These are phyloP conservation scores for Sminthopsis crassicaudata DNA, from an alignment of 2,113 vertebrate species.

Conservation along the genomic window DNA sequence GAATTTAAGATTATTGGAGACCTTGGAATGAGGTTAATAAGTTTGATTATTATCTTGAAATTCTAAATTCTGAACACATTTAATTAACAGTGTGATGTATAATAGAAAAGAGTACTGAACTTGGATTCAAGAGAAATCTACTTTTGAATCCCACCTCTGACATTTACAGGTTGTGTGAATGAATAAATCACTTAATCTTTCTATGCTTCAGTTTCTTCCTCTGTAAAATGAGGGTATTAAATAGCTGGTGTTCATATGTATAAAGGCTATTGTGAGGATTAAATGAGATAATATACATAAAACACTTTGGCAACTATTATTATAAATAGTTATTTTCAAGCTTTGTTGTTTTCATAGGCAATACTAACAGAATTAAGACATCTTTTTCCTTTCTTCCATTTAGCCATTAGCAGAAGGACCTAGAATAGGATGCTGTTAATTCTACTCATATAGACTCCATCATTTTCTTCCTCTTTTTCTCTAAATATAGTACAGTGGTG, in stretches of 20 bases:
- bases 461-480: neutral
- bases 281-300: neutral
- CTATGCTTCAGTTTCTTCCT: neutral
- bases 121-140: neutral
- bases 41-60: neutral
- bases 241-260: neutral
- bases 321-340: neutral
- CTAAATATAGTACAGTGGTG: constrained; percentile 7
- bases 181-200: neutral
- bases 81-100: neutral
- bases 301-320: neutral
- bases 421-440: neutral
- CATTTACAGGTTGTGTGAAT: neutral
- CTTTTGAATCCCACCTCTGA: neutral
- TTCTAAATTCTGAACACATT: neutral
- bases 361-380: neutral
- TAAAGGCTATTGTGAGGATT: neutral
- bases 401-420: neutral
- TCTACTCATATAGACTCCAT: neutral
- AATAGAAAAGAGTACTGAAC: neutral
- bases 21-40: neutral
- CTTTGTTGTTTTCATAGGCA: constrained; percentile 5
- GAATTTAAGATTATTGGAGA: neutral
- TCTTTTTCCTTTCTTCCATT: neutral
- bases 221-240: neutral